Evolutionary conservation across 2,888 invertebrate species (phyloP).

Genomic region (Chesias legatella): DNA sequence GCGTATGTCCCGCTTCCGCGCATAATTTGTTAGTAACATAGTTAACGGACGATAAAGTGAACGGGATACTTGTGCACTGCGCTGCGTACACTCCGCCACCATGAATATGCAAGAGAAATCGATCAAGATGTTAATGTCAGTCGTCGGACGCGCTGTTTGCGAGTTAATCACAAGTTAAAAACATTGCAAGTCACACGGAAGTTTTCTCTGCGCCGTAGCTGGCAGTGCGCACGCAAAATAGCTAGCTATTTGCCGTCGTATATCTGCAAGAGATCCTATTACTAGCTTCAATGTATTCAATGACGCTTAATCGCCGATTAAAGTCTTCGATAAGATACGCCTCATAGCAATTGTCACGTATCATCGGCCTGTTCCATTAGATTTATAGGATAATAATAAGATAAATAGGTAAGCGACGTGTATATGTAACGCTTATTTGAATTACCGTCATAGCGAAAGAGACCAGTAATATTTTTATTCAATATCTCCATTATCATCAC

Average conservation of each 20-base stretch:
- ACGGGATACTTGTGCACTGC: conserved; percentile 32
- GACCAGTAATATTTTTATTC: too few species aligned
- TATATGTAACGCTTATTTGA: too few species aligned
- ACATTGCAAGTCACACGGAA: conserved; percentile 6
- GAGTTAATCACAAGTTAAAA: conserved; percentile 33
- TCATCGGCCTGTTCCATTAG: conserved; percentile 7
- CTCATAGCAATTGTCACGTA: conserved; percentile 24
- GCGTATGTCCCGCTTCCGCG: conserved; percentile 29
- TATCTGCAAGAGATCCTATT: conserved; percentile 2
- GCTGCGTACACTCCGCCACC: conserved; percentile 28
- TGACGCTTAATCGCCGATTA: conserved; percentile 6
- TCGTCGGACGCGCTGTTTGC: conserved; percentile 33
- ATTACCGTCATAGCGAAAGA: too few species aligned
- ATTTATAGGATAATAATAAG: conserved; percentile 10
- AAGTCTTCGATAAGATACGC: conserved; percentile 2
- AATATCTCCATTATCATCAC: too few species aligned
- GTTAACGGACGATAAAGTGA: conserved; percentile 32
- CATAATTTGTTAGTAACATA: conserved; percentile 35
- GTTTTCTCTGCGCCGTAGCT: conserved; percentile 2
- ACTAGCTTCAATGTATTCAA: not conserved
- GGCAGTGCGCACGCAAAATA: conserved; percentile 1
- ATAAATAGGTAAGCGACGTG: not conserved
- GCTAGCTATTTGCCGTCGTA: conserved; percentile 6
- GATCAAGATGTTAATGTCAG: conserved; percentile 50
- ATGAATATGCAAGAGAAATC: conserved; percentile 51